Conservation (phyloP, 2,888 invertebrate genomes). For the Acronicta leporina region DNA sequence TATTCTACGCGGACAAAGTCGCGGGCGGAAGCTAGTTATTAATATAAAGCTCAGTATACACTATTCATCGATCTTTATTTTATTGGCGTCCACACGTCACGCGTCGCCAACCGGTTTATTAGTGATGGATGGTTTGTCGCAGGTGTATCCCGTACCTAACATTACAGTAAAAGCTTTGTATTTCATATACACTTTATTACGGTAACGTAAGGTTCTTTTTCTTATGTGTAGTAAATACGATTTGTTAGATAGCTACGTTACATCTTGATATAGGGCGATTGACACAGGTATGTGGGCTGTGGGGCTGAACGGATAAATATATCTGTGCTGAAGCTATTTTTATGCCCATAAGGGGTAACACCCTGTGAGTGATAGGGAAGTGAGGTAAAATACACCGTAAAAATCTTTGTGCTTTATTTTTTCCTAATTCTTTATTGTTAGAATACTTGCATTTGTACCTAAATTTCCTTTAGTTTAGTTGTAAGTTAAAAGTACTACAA, state of each 20-base stretch:
- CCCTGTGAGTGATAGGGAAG: conserved; percentile 42
- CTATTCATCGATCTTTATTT: conserved; percentile 46
- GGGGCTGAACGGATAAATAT: conserved; percentile 53
- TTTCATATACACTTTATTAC: conserved; percentile 27
- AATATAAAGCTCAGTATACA: conserved; percentile 41
- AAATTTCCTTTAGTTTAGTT: background rate
- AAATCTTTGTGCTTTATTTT: conserved; percentile 27
- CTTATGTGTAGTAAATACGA: conserved; percentile 2
- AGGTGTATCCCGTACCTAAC: conserved; percentile 64
- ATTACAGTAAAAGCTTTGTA: conserved; percentile 42
- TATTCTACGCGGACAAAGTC: too few relatives aligned
- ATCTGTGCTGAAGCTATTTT: conserved; percentile 53
- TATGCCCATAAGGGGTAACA: conserved; percentile 49
- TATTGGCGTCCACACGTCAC: conserved; percentile 42
- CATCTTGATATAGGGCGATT: conserved; percentile 66
- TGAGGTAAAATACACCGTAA: conserved; percentile 40
- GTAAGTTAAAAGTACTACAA: background rate
- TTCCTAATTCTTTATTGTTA: conserved; percentile 21
- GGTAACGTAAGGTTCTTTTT: conserved; percentile 35
- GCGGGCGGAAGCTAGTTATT: conserved; percentile 8
- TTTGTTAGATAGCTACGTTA: conserved; percentile 41
- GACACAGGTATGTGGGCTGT: conserved; percentile 68
- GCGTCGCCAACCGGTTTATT: conserved; percentile 61
- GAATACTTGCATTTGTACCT: background rate
- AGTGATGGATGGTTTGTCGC: conserved; percentile 67